Percentiles rank a stretch among this genome's conserved stretches.
These are phyloP conservation scores for Rallus limicola DNA, from an alignment of 2,113 vertebrate species.

Conservation along the genomic window DNA sequence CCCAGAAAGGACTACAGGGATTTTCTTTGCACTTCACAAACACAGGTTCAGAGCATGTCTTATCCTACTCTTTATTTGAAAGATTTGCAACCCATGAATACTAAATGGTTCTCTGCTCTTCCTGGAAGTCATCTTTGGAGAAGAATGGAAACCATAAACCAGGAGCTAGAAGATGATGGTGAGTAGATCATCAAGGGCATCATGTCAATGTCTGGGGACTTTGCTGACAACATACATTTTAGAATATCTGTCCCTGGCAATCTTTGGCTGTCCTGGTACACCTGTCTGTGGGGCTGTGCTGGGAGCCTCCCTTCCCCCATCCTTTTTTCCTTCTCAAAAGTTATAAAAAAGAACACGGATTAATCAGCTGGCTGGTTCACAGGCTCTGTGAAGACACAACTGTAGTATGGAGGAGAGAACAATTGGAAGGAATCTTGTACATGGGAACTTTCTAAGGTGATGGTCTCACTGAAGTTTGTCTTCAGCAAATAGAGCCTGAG, in stretches of 20 bases:
- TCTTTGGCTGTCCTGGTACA: not conserved
- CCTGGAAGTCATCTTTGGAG: not conserved
- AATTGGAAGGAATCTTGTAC: not conserved
- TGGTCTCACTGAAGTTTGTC: not conserved
- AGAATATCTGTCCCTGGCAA: not conserved
- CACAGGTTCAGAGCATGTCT: not conserved
- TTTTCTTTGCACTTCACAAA: not conserved
- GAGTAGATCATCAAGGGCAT: not conserved
- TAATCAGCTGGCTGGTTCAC: not conserved
- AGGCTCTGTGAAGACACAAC: not conserved
- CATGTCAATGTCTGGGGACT: not conserved
- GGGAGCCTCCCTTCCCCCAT: not conserved
- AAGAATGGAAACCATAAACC: not conserved
- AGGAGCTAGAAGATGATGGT: not conserved
- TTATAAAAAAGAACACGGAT: not conserved
- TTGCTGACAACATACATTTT: not conserved
- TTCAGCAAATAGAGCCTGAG: not conserved
- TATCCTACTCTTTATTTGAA: not conserved
- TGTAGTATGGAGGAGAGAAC: not conserved
- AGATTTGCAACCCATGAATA: not conserved
- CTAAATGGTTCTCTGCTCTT: not conserved
- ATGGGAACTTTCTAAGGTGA: not conserved
- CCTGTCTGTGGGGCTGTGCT: not conserved
- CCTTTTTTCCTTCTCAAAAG: not conserved
- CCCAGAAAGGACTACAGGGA: not conserved